phyloP scores from a whole-genome alignment of 2,113 vertebrate species.

The Australoheros scitulus region DNA sequence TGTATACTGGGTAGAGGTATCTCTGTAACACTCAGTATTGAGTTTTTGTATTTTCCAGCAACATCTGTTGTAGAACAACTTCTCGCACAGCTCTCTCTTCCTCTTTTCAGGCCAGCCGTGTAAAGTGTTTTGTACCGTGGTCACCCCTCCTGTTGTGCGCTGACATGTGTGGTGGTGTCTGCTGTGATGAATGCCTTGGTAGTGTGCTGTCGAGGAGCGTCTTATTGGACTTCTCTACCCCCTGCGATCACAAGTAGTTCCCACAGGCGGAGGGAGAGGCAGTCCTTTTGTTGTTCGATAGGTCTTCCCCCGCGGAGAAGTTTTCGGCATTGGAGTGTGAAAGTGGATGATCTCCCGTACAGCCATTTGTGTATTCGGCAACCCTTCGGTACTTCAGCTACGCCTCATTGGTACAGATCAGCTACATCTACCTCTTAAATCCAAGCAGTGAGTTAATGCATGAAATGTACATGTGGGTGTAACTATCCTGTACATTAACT shows the following conservation, averaged over 20 bases:
- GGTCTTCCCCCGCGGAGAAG: conserved; percentile 66
- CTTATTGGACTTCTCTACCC: conserved; percentile 69
- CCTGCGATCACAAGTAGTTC: conserved; percentile 73
- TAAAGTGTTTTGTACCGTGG: conserved; percentile 71
- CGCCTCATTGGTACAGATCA: conserved; percentile 60
- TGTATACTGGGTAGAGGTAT: conserved; percentile 83
- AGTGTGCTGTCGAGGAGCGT: conserved; percentile 72
- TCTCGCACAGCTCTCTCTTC: conserved; percentile 83
- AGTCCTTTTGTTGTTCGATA: conserved; percentile 69
- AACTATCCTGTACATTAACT: conserved; percentile 64
- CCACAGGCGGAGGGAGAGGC: conserved; percentile 61
- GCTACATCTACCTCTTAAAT: conserved; percentile 70
- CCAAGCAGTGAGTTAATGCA: conserved; percentile 76
- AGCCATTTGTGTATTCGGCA: conserved; percentile 53
- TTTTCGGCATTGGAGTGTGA: conserved; percentile 64
- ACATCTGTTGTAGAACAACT: conserved; percentile 63
- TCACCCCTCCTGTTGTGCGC: conserved; percentile 66
- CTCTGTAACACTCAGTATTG: conserved; percentile 50
- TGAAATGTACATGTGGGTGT: conserved; percentile 75
- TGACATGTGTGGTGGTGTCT: conserved; percentile 76
- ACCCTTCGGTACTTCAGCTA: conserved; percentile 50
- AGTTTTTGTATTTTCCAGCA: neutral
- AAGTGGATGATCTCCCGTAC: conserved; percentile 66
- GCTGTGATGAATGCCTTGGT: conserved; percentile 77
- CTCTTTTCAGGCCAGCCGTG: conserved; percentile 80